Percentiles rank a stretch among this genome's conserved stretches.
These are phyloP conservation scores for Protonemura montana DNA, from an alignment of 2,888 invertebrate species.

Conservation along the genomic window DNA sequence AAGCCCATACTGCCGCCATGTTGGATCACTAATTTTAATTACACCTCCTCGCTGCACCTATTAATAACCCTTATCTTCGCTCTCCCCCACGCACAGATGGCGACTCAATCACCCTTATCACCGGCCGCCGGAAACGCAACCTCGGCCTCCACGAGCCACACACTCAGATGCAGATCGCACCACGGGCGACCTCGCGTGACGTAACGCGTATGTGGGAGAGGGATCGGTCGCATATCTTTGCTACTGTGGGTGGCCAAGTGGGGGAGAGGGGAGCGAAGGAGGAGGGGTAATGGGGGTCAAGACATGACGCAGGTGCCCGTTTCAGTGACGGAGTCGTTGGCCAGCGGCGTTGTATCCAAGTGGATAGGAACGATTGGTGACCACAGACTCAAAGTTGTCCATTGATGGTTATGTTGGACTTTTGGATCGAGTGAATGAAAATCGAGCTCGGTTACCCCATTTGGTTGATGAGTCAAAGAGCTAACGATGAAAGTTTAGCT, in stretches of 20 bases:
- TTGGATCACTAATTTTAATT: background rate
- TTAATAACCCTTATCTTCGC: background rate
- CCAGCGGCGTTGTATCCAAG: too few species aligned
- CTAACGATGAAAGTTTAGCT: too few species aligned
- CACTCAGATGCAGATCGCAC: background rate
- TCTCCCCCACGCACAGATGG: background rate
- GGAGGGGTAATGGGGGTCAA: background rate
- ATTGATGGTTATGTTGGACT: too few species aligned
- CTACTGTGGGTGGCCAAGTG: too few species aligned
- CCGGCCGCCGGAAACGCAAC: background rate
- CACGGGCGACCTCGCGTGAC: background rate
- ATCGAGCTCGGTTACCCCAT: too few species aligned
- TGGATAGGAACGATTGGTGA: too few species aligned
- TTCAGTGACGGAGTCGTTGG: too few species aligned
- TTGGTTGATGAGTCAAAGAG: too few species aligned
- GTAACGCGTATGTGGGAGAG: background rate
- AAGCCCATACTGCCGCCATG: background rate
- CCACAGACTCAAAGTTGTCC: too few species aligned
- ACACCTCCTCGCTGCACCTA: background rate
- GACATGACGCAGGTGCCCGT: background rate
- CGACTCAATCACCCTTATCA: slow-evolving; percentile 7
- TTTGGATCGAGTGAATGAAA: too few species aligned
- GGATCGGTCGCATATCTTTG: background rate
- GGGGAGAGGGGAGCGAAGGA: background rate
- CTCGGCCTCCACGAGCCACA: background rate